Percentiles rank a stretch among this genome's conserved stretches.
These are phyloP conservation scores for Enoplosus armatus DNA, from an alignment of 2,797 vertebrate species.

Conservation along the genomic window DNA sequence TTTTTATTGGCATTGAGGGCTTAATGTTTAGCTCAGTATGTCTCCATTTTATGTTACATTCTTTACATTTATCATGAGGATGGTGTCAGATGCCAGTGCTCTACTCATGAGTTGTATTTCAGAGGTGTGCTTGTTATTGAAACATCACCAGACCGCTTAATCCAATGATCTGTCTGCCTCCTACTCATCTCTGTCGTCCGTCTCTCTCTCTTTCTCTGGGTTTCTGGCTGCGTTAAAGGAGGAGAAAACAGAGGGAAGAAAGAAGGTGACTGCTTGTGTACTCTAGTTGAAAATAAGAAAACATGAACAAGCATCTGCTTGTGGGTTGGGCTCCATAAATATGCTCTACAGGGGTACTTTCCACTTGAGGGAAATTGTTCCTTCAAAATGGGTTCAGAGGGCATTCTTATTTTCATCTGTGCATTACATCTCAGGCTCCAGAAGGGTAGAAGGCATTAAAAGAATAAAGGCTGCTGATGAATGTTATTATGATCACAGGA, in stretches of 20 bases:
- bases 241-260: not conserved
- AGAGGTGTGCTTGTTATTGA: slow-evolving; percentile 30
- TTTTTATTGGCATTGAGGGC: not conserved
- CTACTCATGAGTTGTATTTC: not conserved
- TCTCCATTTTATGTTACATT: not conserved
- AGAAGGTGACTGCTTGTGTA: not conserved
- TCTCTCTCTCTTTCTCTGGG: not conserved
- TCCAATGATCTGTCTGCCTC: slow-evolving; percentile 45
- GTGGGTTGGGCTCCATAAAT: not conserved
- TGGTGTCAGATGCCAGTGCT: not conserved
- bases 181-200: not conserved
- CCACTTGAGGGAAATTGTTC: not conserved
- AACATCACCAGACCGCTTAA: slow-evolving; percentile 39
- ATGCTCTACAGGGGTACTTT: not conserved
- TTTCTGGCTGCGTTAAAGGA: not conserved
- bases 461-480: slow-evolving; percentile 6
- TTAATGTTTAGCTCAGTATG: not conserved
- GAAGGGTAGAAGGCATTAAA: not conserved
- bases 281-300: not conserved
- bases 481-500: not conserved
- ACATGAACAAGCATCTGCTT: slow-evolving; percentile 4
- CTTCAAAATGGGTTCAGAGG: not conserved
- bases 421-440: not conserved
- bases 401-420: not conserved
- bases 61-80: not conserved